These are phyloP conservation scores for Drosophila hydei DNA, from an alignment of 1,140 invertebrate genomes.

Conservation along the genomic window DNA sequence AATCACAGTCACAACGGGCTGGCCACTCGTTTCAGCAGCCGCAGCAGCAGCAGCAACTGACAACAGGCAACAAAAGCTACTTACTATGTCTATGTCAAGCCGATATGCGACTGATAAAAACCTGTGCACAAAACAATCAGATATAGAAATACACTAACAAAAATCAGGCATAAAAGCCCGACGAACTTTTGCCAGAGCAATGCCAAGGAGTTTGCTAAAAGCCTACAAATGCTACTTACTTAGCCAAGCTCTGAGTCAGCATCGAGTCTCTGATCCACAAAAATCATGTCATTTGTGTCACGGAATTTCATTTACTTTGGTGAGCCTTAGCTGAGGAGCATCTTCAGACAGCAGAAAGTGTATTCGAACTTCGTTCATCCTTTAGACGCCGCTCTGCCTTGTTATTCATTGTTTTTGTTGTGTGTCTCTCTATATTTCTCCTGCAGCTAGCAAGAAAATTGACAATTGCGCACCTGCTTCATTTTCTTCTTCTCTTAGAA, in stretches of 20 bases:
- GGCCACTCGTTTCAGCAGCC: constrained; percentile 48
- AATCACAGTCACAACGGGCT: constrained; percentile 66
- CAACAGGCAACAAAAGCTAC: constrained; percentile 77
- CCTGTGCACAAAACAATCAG: constrained; percentile 68
- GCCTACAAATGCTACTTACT: too few species aligned
- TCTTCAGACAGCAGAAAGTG: too few species aligned
- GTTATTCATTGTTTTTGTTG: constrained; percentile 74
- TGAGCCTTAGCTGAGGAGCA: too few species aligned
- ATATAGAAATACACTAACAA: constrained; percentile 37
- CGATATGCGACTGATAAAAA: constrained; percentile 81
- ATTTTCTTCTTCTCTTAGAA: constrained; percentile 64
- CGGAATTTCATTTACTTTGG: too few species aligned
- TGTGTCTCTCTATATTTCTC: constrained; percentile 32
- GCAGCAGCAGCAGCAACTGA: constrained; percentile 48
- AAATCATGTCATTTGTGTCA: too few species aligned
- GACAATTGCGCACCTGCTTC: constrained; percentile 81
- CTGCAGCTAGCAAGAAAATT: constrained; percentile 66
- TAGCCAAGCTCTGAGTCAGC: too few species aligned
- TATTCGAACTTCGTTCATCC: constrained; percentile 36
- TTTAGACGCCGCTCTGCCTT: constrained; percentile 34
- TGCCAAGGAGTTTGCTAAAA: too few species aligned
- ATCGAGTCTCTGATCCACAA: too few species aligned
- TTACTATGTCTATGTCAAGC: constrained; percentile 79
- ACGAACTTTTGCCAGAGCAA: not conserved
- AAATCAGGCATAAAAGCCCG: too few species aligned